Conservation (phyloP, 2,113 vertebrate species). For the Lycaon pictus region DNA sequence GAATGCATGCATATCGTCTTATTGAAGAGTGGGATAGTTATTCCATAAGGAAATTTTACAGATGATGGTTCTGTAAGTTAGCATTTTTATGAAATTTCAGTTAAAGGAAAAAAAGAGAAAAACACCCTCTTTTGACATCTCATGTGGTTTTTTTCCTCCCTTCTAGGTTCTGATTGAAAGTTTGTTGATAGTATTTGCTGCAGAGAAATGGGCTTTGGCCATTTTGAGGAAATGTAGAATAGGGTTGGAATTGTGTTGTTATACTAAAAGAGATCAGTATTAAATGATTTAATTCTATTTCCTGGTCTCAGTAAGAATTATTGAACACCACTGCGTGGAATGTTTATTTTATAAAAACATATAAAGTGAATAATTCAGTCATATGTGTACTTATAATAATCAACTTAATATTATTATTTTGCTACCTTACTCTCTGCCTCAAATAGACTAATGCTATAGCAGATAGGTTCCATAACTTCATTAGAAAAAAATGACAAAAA, state of each 20-base stretch:
- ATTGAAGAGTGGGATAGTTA: not conserved
- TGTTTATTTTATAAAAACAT: slow-evolving; percentile 1
- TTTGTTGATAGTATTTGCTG: not conserved
- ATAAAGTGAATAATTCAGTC: not conserved
- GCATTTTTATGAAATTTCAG: not conserved
- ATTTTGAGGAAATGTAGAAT: not conserved
- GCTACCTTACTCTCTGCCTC: not conserved
- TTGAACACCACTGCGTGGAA: not conserved
- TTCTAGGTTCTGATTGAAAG: not conserved
- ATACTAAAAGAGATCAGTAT: not conserved
- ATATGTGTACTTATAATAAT: not conserved
- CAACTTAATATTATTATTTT: slow-evolving; percentile 17
- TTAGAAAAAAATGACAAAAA: not conserved
- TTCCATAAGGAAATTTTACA: not conserved
- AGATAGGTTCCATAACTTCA: not conserved
- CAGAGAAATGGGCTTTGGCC: not conserved
- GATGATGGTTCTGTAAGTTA: not conserved
- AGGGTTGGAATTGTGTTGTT: not conserved
- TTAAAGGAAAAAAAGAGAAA: not conserved
- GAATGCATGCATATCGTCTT: not conserved
- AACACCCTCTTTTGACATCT: not conserved
- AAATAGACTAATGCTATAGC: not conserved
- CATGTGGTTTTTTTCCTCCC: not conserved
- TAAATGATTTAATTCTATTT: not conserved
- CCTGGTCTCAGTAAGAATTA: not conserved